Conservation (phyloP, 2,888 invertebrate genomes). For the Trissolcus brochymenae region DNA sequence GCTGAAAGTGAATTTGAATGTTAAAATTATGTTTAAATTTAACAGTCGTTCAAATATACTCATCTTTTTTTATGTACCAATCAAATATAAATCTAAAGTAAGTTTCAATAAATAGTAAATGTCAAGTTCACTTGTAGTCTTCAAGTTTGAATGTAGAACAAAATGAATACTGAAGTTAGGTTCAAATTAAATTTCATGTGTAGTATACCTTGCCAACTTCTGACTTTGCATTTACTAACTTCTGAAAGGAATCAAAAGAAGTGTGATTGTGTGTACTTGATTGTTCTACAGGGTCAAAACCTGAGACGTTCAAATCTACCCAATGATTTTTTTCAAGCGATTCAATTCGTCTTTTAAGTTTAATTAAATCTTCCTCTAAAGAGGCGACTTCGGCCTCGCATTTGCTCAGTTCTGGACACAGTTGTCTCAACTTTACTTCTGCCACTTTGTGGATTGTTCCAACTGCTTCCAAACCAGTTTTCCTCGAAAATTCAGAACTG, state of each 20-base stretch:
- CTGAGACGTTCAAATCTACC: neutral
- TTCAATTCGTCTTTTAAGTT: slow-evolving; percentile 40
- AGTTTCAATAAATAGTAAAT: neutral
- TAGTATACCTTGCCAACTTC: slow-evolving; percentile 5
- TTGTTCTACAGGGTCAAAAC: neutral
- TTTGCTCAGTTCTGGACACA: slow-evolving; percentile 69
- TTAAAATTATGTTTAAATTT: no score
- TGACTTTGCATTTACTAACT: neutral
- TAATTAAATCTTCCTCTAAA: slow-evolving; percentile 63
- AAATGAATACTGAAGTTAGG: neutral
- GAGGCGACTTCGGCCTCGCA: slow-evolving; percentile 73
- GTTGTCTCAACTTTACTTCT: slow-evolving; percentile 62
- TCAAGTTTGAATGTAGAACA: neutral
- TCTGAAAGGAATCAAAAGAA: neutral
- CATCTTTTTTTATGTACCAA: neutral
- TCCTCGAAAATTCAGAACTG: slow-evolving; percentile 65
- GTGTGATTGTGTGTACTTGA: neutral
- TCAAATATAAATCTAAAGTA: neutral
- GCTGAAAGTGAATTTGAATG: no score
- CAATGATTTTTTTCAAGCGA: neutral
- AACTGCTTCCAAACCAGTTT: slow-evolving; percentile 61
- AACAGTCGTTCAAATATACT: neutral
- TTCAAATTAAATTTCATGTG: slow-evolving; percentile 4
- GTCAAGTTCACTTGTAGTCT: neutral
- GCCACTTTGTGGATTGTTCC: slow-evolving; percentile 65